Conservation (phyloP, 2,797 vertebrate genomes). For the Pterois miles region DNA sequence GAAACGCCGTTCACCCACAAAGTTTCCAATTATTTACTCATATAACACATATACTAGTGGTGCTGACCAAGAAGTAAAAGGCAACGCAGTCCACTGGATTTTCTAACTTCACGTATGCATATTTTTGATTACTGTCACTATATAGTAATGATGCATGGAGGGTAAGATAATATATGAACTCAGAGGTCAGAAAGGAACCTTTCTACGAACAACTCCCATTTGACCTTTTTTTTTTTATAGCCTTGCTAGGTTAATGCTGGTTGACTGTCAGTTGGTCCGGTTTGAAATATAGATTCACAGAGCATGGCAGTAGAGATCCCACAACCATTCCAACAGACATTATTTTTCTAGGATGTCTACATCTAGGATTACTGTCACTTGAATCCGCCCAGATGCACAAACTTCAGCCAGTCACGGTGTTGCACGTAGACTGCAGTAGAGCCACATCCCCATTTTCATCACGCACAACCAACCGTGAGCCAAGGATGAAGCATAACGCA, state of each 20-base stretch:
- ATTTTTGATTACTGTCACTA: neutral
- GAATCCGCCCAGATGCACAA: neutral
- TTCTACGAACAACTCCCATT: neutral
- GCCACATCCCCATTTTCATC: no score
- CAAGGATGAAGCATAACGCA: no score
- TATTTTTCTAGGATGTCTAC: no score
- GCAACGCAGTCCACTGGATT: neutral
- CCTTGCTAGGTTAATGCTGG: neutral
- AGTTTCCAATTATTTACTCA: conserved; percentile 13
- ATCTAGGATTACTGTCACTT: neutral
- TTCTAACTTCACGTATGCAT: no score
- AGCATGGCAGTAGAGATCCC: neutral
- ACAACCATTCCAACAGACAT: no score
- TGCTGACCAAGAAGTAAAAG: neutral
- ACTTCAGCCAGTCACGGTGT: neutral
- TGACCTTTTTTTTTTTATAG: neutral
- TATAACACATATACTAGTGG: neutral
- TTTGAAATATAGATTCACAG: neutral
- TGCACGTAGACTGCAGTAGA: no score
- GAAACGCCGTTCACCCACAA: conserved; percentile 10
- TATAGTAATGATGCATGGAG: neutral
- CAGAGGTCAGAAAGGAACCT: neutral
- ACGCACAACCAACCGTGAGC: no score
- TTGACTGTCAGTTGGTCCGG: no score
- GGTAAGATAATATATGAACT: neutral